Evolutionary conservation across 2,888 invertebrate species (phyloP).

Genomic region (Asteroscopus sphinx): DNA sequence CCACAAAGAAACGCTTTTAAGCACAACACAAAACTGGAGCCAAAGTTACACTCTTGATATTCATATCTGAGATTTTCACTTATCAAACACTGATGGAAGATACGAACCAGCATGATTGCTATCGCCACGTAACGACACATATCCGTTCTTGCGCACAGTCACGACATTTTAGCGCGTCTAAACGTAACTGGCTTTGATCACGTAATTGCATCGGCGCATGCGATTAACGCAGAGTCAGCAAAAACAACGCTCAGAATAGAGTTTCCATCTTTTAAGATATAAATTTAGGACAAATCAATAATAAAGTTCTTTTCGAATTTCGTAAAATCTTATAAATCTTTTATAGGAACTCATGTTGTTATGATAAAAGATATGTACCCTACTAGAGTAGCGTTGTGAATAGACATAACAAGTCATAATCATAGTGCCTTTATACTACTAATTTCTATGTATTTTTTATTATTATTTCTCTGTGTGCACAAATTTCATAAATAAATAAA

Average conservation of each 20-base stretch:
- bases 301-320: no score
- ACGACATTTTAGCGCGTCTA: slow-evolving; percentile 72
- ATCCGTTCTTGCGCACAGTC: slow-evolving; percentile 62
- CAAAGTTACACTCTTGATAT: slow-evolving; percentile 11
- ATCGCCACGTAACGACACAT: slow-evolving; percentile 79
- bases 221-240: slow-evolving; percentile 59
- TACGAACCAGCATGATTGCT: slow-evolving; percentile 76
- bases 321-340: no score
- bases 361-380: no score
- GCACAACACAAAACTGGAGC: not conserved
- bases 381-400: no score
- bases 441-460: no score
- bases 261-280: slow-evolving; percentile 24
- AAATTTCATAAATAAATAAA: no score
- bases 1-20: slow-evolving; percentile 3
- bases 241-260: slow-evolving; percentile 34
- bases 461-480: no score
- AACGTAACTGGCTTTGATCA: slow-evolving; percentile 60
- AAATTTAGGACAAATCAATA: slow-evolving; percentile 26
- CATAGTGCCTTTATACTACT: no score
- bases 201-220: slow-evolving; percentile 63
- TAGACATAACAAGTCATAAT: no score
- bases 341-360: no score
- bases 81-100: slow-evolving; percentile 51
- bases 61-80: slow-evolving; percentile 26